Base-by-base conservation (phyloP, 2,113 vertebrate genomes). In the Thymallus thymallus region DNA sequence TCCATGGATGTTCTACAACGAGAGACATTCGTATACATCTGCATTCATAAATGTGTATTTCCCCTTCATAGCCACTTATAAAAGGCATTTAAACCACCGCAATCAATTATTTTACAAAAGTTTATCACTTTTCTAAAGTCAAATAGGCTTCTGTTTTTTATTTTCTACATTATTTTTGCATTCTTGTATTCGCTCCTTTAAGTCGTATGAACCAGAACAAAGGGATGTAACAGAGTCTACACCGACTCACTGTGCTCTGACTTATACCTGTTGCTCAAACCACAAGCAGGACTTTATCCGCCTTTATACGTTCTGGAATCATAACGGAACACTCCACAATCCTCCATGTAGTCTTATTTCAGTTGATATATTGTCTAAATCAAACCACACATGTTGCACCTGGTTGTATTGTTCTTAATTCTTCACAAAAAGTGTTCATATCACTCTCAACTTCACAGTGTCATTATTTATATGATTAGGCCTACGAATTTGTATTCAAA, bases 221-320 rank as follows among this genome's bases (percentile, higher is more conserved):
- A 93, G 91, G 80, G 77, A 80, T 89, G 87, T 86, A 93, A 94
- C 92, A 93, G 91, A 91, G 79, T 77, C 85, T 82, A 10, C 35
- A 41, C 35, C 35, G 35, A 41, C 9, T 41, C 86, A 85, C 66
- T 76, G 79, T 51, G 84, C 85, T 84, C 61, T 45, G 63, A 62
- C 41, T 79, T 83, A 84, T 90, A 94, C 93, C 93, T 94, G 93
- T 94, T 94, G 93, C 92, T 74, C 81, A 41, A 14, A 14, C 92
- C 92, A 84, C 84, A 81, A 26, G 20, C 29, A 63, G 56, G 88
- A 90, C 69, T 88, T 82, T 72, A 65, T 73, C 10, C 4, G 13
- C 56, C 23, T 69, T 80, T 76, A 76, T 5, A 41, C 10, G 6
- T 35, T 66, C 29, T 20, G 30, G 64, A 66, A 30, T 70, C 35